Conservation (phyloP, 2,888 invertebrate genomes). For the Chesias legatella region DNA sequence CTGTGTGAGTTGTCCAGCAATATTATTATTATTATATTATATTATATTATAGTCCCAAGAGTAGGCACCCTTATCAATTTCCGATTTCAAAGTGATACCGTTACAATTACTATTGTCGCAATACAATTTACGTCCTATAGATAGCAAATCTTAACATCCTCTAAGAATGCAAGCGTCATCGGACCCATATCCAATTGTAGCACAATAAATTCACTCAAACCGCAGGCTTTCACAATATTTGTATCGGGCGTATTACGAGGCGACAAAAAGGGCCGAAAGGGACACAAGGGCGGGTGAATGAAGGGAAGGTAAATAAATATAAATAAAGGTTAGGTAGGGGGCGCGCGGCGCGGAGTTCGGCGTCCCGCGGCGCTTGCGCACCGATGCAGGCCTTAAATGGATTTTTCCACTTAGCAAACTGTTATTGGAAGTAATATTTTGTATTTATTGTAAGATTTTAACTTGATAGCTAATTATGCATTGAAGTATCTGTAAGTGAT, state of each 20-base stretch:
- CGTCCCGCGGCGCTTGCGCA: conserved; percentile 58
- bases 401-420: conserved; percentile 23
- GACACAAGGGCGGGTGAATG: conserved; percentile 79
- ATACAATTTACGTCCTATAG: conserved; percentile 7
- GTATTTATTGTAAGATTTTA: background rate
- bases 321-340: conserved; percentile 69
- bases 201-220: conserved; percentile 77
- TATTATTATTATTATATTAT: no score
- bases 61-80: background rate
- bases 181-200: conserved; percentile 65
- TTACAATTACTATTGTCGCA: conserved; percentile 9
- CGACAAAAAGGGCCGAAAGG: conserved; percentile 79
- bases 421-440: conserved; percentile 7
- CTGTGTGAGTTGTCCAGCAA: no score
- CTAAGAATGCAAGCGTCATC: conserved; percentile 51
- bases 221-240: conserved; percentile 80
- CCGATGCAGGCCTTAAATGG: conserved; percentile 19
- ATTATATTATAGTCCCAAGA: background rate
- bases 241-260: conserved; percentile 69
- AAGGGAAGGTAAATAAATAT: conserved; percentile 81
- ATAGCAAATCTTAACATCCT: conserved; percentile 17
- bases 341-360: conserved; percentile 40
- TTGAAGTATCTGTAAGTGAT: no score
- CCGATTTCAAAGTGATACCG: conserved; percentile 9
- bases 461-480: no score